These are phyloP conservation scores for Octonoba sinensis DNA, from an alignment of 2,888 invertebrate genomes.

Conservation along the genomic window DNA sequence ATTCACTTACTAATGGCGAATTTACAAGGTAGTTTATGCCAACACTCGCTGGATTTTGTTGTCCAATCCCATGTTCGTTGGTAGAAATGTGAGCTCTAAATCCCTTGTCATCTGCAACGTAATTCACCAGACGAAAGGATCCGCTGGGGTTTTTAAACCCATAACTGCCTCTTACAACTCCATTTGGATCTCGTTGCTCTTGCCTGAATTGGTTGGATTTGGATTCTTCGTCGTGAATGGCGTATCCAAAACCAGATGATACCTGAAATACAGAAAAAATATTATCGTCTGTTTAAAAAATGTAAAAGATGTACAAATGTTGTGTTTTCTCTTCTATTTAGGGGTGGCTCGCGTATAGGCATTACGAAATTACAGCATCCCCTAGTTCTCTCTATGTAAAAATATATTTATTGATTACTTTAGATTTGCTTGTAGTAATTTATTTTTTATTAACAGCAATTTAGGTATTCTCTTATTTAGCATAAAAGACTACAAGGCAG, in stretches of 20 bases:
- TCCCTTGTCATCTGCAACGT: constrained; percentile 53
- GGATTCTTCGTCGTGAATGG: constrained; percentile 1
- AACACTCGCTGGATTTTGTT: constrained; percentile 47
- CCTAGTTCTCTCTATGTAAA: neutral
- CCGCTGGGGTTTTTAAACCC: constrained; percentile 43
- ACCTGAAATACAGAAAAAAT: constrained; percentile 16
- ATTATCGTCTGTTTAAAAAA: neutral
- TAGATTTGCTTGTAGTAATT: no score
- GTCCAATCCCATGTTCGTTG: constrained; percentile 48
- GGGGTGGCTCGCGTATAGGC: no score
- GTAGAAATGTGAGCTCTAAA: constrained; percentile 47
- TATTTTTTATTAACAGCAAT: no score
- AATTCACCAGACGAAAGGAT: constrained; percentile 29
- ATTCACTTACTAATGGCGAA: neutral
- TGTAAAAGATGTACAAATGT: neutral
- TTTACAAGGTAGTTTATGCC: constrained; percentile 8
- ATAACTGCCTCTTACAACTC: constrained; percentile 56
- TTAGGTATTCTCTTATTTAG: no score
- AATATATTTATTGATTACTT: no score
- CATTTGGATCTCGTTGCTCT: constrained; percentile 46
- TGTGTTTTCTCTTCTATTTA: no score
- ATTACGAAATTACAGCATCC: no score
- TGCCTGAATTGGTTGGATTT: constrained; percentile 43
- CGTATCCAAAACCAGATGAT: constrained; percentile 33
- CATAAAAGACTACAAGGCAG: no score